A percentile compares a stretch with the other conserved stretches of the same genome.
phyloP scores from a whole-genome alignment of 2,888 invertebrate genomes.

The Autographa pulchrina region DNA sequence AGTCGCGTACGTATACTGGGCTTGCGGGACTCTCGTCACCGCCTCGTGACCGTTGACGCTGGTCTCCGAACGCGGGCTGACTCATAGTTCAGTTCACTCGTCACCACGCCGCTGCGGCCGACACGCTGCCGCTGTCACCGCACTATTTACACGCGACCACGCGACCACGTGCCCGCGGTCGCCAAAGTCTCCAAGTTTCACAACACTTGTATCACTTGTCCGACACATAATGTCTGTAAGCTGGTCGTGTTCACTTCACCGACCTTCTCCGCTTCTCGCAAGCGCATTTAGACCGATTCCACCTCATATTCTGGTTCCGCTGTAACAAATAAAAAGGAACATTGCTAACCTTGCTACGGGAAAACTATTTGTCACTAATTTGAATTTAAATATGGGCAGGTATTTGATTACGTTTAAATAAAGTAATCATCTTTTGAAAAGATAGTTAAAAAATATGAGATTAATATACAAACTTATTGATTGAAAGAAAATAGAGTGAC shows the following conservation, averaged over 20 bases:
- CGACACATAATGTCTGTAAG: slow-evolving; percentile 5
- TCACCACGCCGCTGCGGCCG: slow-evolving; percentile 24
- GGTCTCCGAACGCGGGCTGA: slow-evolving; percentile 44
- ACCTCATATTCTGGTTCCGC: slow-evolving; percentile 84
- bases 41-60: slow-evolving; percentile 39
- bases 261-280: slow-evolving; percentile 73
- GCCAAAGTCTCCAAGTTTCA: slow-evolving; percentile 55
- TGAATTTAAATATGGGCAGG: not conserved
- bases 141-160: slow-evolving; percentile 36
- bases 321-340: slow-evolving; percentile 77
- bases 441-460: not conserved
- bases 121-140: slow-evolving; percentile 34
- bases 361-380: slow-evolving; percentile 32
- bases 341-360: slow-evolving; percentile 57
- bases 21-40: slow-evolving; percentile 23
- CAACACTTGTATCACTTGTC: slow-evolving; percentile 52
- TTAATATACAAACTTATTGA: not conserved
- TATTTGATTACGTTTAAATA: slow-evolving; percentile 15
- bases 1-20: slow-evolving; percentile 63
- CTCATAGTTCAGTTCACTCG: slow-evolving; percentile 46
- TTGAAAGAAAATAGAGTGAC: slow-evolving; percentile 36
- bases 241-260: slow-evolving; percentile 22
- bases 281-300: slow-evolving; percentile 84
- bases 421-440: slow-evolving; percentile 2
- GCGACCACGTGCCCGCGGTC: slow-evolving; percentile 22